Evolutionary conservation across 2,113 vertebrate species (phyloP).

Genomic region (Zosterops borbonicus): DNA sequence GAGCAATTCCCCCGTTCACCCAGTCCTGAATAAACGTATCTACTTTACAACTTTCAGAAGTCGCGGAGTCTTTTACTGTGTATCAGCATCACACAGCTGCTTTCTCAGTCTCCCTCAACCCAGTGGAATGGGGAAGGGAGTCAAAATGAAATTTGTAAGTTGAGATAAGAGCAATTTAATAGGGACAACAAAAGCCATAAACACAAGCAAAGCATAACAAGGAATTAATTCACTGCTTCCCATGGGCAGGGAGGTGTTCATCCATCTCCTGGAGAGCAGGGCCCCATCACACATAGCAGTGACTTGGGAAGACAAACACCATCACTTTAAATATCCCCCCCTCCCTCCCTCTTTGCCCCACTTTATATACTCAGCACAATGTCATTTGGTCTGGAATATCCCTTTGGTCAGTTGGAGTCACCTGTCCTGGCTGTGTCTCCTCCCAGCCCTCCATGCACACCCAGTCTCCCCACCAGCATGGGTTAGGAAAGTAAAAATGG

Average conservation of each 20-base stretch:
- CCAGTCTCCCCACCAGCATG: rapidly evolving
- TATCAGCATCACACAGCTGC: rapidly evolving
- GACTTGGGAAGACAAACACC: neutral
- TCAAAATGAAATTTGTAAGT: neutral
- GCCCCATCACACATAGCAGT: rapidly evolving
- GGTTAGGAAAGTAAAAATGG: neutral
- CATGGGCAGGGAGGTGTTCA: neutral
- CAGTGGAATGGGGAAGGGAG: neutral
- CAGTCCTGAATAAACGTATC: neutral
- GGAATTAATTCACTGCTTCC: neutral
- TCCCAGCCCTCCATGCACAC: neutral
- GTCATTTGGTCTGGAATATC: neutral
- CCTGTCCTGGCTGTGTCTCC: neutral
- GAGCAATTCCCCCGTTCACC: neutral
- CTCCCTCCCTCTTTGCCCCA: neutral
- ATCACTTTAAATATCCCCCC: no score
- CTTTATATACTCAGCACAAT: neutral
- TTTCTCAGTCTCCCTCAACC: neutral
- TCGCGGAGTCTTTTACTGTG: neutral
- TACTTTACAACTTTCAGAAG: neutral
- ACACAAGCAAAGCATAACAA: neutral
- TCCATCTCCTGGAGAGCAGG: neutral
- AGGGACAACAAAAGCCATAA: neutral
- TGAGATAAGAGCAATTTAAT: neutral
- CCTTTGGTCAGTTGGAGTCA: neutral